Base-by-base conservation (phyloP, 2,797 vertebrate species). In the Aldrovandia affinis region DNA sequence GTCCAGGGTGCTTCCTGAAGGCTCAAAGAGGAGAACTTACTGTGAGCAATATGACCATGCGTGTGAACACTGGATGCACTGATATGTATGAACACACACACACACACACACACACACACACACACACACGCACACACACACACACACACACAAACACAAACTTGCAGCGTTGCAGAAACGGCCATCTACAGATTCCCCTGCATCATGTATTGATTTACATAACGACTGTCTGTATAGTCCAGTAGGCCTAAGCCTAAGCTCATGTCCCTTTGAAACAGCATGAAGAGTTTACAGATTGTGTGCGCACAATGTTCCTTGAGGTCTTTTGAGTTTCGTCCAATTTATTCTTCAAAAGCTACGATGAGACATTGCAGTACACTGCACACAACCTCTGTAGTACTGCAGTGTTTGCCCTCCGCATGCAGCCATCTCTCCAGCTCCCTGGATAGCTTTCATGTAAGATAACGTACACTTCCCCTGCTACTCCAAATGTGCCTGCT, bases 1-100 rank as follows among this genome's bases (percentile, higher is more conserved):
- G 88, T 91, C 91, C 90, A 87, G 85, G 89, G 91, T 91, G 87
- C 91, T 92, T 85, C 81, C 83, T 59, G 55, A 84, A 87, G 84
- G 82, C n/a, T n/a, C 52, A 82, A 30, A 33, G 65, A 86, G 88
- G 89, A 85, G 83, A 57, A 42, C 33, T 39, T 33, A 22, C 25
- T 15, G 82, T 52, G n/a, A 30, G 54, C 59, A 81, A n/a, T n/a
- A n/a, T n/a, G n/a, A n/a, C n/a, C n/a, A 44, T 1, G 7, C 36
- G 28, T 4, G 2, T 33, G 5, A 15, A 10, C 18, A 2, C 36
- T 55, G 20, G 15, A 73, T 30, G 36, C 8, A 70, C 33, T 33
- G 28, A 14, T 15, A 65, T 0, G 5, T n/a, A n/a, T n/a, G n/a
- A n/a, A n/a, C n/a, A n/a, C n/a, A n/a, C n/a, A n/a, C n/a, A n/a